phyloP scores from a whole-genome alignment of 1,140 invertebrate species.

The Augochlora pura region DNA sequence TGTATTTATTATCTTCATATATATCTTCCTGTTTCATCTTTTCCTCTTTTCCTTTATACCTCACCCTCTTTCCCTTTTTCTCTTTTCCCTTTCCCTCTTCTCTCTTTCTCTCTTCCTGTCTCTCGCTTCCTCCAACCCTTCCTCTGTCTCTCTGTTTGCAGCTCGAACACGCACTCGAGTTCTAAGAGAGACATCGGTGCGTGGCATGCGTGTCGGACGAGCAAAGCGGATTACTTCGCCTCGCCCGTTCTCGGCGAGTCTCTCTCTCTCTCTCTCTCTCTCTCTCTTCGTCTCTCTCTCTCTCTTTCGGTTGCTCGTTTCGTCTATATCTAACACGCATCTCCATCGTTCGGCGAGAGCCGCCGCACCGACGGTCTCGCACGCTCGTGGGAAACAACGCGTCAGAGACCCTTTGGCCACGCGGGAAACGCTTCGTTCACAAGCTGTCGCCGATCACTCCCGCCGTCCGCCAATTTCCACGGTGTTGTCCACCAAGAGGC shows the following conservation, averaged over 20 bases:
- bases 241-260: background rate
- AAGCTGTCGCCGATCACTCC: constrained; percentile 4
- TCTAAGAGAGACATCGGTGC: constrained; percentile 50
- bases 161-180: constrained; percentile 20
- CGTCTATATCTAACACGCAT: background rate
- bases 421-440: constrained; percentile 21
- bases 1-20: no score
- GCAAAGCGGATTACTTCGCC: constrained; percentile 62
- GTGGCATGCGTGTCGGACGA: constrained; percentile 55
- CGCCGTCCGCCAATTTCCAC: constrained; percentile 8
- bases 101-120: constrained; percentile 10
- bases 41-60: no score
- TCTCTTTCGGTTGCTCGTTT: background rate
- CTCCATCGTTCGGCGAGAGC: constrained; percentile 20
- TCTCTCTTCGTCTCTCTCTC: constrained; percentile 4
- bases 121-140: no score
- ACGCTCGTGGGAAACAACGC: constrained; percentile 53
- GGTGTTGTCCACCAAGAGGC: background rate
- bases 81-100: background rate
- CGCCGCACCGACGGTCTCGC: background rate
- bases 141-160: background rate
- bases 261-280: background rate
- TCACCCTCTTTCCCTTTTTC: background rate
- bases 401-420: constrained; percentile 25
- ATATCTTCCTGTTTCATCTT: no score